phyloP scores from a whole-genome alignment of 2,888 invertebrate genomes.

The Arctia plantaginis region DNA sequence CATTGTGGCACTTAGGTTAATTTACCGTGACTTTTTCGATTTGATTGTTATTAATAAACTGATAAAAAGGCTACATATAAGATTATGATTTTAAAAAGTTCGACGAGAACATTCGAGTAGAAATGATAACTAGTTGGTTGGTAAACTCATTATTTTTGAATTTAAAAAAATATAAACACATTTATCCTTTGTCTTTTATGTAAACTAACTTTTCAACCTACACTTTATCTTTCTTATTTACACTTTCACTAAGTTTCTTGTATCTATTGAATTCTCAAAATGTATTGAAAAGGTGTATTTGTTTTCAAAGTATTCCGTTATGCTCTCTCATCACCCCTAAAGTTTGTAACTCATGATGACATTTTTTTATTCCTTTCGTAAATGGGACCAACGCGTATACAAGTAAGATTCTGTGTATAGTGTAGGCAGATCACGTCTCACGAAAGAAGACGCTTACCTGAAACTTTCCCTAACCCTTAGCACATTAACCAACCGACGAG shows the following conservation, averaged over 20 bases:
- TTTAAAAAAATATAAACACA: too few relatives aligned
- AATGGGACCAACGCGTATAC: conserved; percentile 47
- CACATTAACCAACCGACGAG: conserved; percentile 79
- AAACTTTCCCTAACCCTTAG: conserved; percentile 84
- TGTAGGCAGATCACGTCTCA: conserved; percentile 79
- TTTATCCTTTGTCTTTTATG: too few relatives aligned
- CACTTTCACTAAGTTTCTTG: conserved; percentile 36
- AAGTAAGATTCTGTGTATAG: conserved; percentile 54
- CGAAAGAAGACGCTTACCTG: conserved; percentile 84
- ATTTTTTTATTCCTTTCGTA: conserved; percentile 54
- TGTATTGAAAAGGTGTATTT: conserved; percentile 45
- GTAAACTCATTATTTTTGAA: too few relatives aligned
- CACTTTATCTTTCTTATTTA: conserved; percentile 22
- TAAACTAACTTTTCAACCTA: too few relatives aligned
- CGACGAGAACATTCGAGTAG: too few relatives aligned
- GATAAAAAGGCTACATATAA: too few relatives aligned
- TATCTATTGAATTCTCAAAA: conserved; percentile 41
- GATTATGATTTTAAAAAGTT: too few relatives aligned
- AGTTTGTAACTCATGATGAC: conserved; percentile 57
- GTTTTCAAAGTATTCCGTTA: conserved; percentile 48
- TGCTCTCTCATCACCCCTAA: conserved; percentile 48
- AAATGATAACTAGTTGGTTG: too few relatives aligned
- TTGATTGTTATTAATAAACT: too few relatives aligned
- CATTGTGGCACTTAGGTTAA: too few relatives aligned
- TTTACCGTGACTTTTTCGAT: too few relatives aligned